Evolutionary conservation across 2,888 invertebrate species (phyloP).

Genomic region (Oxytorus armatus): DNA sequence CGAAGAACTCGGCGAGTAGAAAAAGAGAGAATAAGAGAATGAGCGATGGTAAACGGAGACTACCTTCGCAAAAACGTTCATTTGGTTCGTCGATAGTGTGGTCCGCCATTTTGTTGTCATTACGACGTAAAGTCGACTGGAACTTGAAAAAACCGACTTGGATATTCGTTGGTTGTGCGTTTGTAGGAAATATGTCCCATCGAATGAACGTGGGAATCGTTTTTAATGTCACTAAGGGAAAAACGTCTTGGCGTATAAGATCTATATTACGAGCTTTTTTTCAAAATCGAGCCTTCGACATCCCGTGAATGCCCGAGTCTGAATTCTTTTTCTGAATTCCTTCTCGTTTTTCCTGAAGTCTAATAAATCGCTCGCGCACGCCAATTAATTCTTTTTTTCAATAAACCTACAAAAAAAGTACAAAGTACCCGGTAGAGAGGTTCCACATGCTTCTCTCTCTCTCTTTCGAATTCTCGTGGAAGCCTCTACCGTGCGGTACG

Average conservation of each 20-base stretch:
- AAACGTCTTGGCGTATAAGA: conserved; percentile 50
- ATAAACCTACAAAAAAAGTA: conserved; percentile 55
- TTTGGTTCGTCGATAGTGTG: conserved; percentile 82
- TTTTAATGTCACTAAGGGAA: neutral
- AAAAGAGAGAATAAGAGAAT: conserved; percentile 29
- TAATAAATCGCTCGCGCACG: conserved; percentile 61
- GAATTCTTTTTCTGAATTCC: too few relatives aligned
- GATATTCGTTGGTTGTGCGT: too few relatives aligned
- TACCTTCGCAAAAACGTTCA: conserved; percentile 75
- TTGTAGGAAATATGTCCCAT: too few relatives aligned
- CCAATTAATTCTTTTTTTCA: conserved; percentile 64
- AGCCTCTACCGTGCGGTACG: conserved; percentile 60
- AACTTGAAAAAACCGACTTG: too few relatives aligned
- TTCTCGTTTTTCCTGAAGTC: conserved; percentile 59
- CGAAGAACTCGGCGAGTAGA: conserved; percentile 40
- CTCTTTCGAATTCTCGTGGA: conserved; percentile 64
- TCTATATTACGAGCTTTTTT: conserved; percentile 36
- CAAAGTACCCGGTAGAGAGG: conserved; percentile 54
- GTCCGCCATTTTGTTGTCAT: conserved; percentile 78
- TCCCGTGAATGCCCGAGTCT: too few relatives aligned
- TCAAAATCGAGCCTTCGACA: conserved; percentile 27
- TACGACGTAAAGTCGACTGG: too few relatives aligned
- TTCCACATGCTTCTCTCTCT: conserved; percentile 43
- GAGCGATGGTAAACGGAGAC: conserved; percentile 9
- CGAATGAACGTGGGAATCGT: conserved; percentile 68